Evolutionary conservation across 1,140 invertebrate genomes (phyloP).

Genomic region (Notospermus geniculatus): DNA sequence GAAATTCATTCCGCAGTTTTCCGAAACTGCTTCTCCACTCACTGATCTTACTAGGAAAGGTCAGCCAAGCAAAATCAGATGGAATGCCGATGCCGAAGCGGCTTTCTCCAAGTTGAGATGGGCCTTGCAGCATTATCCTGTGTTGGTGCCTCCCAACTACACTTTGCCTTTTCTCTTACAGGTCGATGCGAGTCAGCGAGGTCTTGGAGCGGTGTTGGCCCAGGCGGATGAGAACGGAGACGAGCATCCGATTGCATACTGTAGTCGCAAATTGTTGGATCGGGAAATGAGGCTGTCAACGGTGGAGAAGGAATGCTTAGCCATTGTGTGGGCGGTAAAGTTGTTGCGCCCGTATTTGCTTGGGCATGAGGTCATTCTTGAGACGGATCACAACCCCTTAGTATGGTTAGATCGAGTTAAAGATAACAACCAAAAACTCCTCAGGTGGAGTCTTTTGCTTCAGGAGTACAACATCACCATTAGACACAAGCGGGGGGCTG

Average conservation of each 20-base stretch:
- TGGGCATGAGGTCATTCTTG: not conserved
- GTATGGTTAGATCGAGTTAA: no score
- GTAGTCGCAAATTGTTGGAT: constrained; percentile 15
- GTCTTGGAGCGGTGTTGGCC: constrained; percentile 6
- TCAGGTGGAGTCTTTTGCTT: not conserved
- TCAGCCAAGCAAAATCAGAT: constrained; percentile 35
- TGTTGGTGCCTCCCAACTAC: constrained; percentile 39
- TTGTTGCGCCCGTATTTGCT: not conserved
- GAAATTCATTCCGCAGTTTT: constrained; percentile 55
- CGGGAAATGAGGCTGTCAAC: constrained; percentile 5
- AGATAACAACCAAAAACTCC: not conserved
- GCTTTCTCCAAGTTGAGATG: constrained; percentile 43
- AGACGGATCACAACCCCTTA: no score
- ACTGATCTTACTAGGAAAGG: constrained; percentile 31
- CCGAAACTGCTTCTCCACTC: constrained; percentile 44
- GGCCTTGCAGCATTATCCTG: constrained; percentile 21
- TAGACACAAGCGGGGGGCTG: not conserved
- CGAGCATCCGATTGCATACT: constrained; percentile 24
- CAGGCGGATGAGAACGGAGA: constrained; percentile 20
- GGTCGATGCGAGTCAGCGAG: constrained; percentile 9
- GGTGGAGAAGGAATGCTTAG: no score
- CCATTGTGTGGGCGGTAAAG: no score
- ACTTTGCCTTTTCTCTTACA: constrained; percentile 40
- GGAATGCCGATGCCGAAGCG: constrained; percentile 35
- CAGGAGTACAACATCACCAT: constrained; percentile 1